Conservation (phyloP, 2,113 vertebrate species). For the Rana temporaria region DNA sequence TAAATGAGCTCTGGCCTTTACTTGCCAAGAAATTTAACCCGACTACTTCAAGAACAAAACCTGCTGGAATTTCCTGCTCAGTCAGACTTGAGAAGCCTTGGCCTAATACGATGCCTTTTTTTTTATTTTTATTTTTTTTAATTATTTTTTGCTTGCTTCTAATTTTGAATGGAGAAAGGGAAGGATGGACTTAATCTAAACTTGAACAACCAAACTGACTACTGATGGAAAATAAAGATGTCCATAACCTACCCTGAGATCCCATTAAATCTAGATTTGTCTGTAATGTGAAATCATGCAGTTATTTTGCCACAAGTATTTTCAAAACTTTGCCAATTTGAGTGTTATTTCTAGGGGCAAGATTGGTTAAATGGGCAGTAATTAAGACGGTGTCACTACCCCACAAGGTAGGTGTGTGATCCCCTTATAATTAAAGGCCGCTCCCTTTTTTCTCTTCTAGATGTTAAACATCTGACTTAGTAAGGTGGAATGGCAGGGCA, state of each 20-base stretch:
- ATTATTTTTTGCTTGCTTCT: not conserved
- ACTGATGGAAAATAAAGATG: slow-evolving; percentile 5
- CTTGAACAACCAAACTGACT: slow-evolving; percentile 46
- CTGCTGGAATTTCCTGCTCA: slow-evolving; percentile 34
- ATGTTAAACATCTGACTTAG: not conserved
- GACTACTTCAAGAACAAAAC: slow-evolving; percentile 25
- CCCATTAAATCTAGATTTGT: slow-evolving; percentile 31
- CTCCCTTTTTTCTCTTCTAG: not conserved
- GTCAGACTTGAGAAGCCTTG: not conserved
- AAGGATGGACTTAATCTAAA: slow-evolving; percentile 18
- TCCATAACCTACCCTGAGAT: slow-evolving; percentile 31
- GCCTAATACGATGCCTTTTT: slow-evolving; percentile 5
- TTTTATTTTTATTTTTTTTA: not conserved
- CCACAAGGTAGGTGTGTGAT: not conserved
- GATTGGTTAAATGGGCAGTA: not conserved
- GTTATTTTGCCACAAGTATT: slow-evolving; percentile 47
- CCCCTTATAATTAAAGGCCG: not conserved
- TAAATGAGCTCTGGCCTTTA: slow-evolving; percentile 19
- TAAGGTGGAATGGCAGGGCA: not conserved
- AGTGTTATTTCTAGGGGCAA: not conserved
- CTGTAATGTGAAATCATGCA: slow-evolving; percentile 38
- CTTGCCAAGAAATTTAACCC: slow-evolving; percentile 1
- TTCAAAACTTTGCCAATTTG: slow-evolving; percentile 18
- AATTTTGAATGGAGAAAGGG: slow-evolving; percentile 9
- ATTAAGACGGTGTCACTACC: not conserved